phyloP scores from a whole-genome alignment of 2,113 vertebrate genomes.

The Morone saxatilis region DNA sequence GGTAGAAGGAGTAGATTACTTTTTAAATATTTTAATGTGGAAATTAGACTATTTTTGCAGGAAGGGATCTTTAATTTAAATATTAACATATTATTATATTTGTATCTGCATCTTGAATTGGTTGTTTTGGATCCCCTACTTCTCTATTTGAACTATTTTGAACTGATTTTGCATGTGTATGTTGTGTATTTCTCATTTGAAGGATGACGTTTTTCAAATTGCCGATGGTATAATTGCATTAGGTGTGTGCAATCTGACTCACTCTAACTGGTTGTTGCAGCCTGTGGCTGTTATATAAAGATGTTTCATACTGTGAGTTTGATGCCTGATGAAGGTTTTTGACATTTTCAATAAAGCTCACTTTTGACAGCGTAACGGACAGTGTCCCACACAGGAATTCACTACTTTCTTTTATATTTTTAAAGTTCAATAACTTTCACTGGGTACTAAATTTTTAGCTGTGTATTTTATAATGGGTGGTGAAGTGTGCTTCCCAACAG shows the following conservation, averaged over 20 bases:
- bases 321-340: not conserved
- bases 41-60: no score
- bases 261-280: not conserved
- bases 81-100: no score
- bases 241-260: not conserved
- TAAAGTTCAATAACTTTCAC: not conserved
- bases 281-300: not conserved
- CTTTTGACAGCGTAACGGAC: not conserved
- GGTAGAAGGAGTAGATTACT: no score
- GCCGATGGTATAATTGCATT: not conserved
- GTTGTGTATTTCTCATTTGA: not conserved
- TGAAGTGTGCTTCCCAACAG: constrained; percentile 51
- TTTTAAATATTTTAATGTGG: no score
- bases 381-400: not conserved
- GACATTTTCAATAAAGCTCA: not conserved
- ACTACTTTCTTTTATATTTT: not conserved
- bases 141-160: no score
- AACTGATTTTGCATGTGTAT: no score
- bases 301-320: not conserved
- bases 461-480: constrained; percentile 39
- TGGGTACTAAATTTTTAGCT: constrained; percentile 30
- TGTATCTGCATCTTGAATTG: no score
- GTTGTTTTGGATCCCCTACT: no score
- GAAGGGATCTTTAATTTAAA: no score
- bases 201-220: not conserved